These are phyloP conservation scores for Papilio xuthus DNA, from an alignment of 1,140 invertebrate genomes.

Conservation along the genomic window DNA sequence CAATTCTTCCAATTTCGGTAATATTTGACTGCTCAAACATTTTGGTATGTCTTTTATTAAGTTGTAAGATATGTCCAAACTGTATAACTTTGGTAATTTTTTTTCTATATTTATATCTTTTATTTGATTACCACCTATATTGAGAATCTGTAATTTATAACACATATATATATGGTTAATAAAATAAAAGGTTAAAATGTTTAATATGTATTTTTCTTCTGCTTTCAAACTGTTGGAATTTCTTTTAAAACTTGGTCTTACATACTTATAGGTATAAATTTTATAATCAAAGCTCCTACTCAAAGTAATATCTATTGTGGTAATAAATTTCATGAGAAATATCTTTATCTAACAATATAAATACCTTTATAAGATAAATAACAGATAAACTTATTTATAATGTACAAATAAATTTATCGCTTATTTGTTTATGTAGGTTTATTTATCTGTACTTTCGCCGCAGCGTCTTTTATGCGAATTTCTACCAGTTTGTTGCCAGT, in stretches of 20 bases:
- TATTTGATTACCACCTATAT: constrained; percentile 74
- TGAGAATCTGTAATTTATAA: constrained; percentile 66
- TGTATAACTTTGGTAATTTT: constrained; percentile 66
- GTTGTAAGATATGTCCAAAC: constrained; percentile 76
- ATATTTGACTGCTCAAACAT: constrained; percentile 61
- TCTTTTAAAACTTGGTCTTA: no score
- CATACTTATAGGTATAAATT: no score
- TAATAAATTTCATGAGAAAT: not conserved
- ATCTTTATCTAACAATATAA: constrained; percentile 9
- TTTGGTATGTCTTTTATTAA: constrained; percentile 67
- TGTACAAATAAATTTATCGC: not conserved
- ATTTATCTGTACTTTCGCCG: not conserved
- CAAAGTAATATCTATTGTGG: not conserved
- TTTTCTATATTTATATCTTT: constrained; percentile 65
- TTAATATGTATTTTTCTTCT: no score
- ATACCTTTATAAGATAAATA: not conserved
- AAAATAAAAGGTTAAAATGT: not conserved
- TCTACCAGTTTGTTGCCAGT: not conserved
- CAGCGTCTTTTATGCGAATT: not conserved
- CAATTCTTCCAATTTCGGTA: constrained; percentile 72
- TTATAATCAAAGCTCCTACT: not conserved
- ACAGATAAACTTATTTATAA: constrained; percentile 27
- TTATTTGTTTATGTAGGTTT: constrained; percentile 1
- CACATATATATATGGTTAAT: constrained; percentile 17
- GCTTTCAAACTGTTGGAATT: no score